These are phyloP conservation scores for Pagrus major DNA, from an alignment of 2,113 vertebrate genomes.

Conservation along the genomic window DNA sequence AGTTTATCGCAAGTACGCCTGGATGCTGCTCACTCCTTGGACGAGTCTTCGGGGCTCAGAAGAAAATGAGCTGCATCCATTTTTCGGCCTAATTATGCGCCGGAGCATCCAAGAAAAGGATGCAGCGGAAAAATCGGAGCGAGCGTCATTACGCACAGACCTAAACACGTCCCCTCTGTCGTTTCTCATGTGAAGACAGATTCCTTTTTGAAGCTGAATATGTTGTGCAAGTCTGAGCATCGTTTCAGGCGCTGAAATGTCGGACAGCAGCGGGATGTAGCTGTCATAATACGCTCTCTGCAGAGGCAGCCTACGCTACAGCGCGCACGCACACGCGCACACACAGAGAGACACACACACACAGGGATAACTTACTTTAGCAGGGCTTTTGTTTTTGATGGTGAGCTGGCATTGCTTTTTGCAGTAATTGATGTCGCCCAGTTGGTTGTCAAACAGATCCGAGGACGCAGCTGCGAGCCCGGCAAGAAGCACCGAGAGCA, in stretches of 20 bases:
- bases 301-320: constrained; percentile 3
- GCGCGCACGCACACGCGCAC: background rate
- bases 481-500: constrained; percentile 81
- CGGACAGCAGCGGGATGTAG: background rate
- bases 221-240: background rate
- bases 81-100: constrained; percentile 57
- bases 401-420: constrained; percentile 88
- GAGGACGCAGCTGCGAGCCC: constrained; percentile 75
- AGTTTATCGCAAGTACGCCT: background rate
- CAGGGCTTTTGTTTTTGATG: constrained; percentile 86
- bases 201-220: background rate
- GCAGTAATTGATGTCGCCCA: constrained; percentile 91
- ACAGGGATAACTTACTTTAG: constrained; percentile 83
- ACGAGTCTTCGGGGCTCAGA: constrained; percentile 43
- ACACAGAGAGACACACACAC: background rate
- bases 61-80: constrained; percentile 60
- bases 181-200: background rate
- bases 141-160: constrained; percentile 24
- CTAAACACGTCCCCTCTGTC: background rate
- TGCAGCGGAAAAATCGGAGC: constrained; percentile 40
- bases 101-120: constrained; percentile 44
- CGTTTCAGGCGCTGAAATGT: constrained; percentile 16
- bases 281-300: constrained; percentile 32
- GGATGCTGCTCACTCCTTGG: constrained; percentile 32
- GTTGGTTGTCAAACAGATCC: constrained; percentile 88